Conservation (phyloP, 2,113 vertebrate genomes). For the Tetraodon nigroviridis region DNA sequence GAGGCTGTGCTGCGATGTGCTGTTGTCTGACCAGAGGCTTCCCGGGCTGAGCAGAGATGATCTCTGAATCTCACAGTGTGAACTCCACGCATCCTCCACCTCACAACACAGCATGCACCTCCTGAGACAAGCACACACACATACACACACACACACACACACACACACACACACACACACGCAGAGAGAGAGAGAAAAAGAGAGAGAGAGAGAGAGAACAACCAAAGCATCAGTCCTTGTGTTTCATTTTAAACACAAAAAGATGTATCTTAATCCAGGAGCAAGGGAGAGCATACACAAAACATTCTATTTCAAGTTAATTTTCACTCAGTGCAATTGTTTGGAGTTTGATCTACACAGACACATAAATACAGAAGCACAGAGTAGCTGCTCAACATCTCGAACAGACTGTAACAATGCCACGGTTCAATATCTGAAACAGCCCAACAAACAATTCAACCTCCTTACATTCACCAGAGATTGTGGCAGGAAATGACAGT, state of each 20-base stretch:
- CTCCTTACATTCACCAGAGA: background rate
- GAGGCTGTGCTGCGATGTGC: conserved; percentile 25
- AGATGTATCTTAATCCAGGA: conserved; percentile 24
- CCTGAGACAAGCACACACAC: conserved; percentile 10
- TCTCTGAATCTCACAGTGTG: conserved; percentile 56
- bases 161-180: conserved; percentile 24
- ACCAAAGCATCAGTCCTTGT: conserved; percentile 12
- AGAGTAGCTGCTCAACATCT: conserved; percentile 3
- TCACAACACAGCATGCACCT: conserved; percentile 47
- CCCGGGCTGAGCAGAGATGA: conserved; percentile 58
- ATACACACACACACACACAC: conserved; percentile 11
- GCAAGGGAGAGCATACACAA: conserved; percentile 16
- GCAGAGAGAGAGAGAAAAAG: too few species aligned
- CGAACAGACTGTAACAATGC: conserved; percentile 8
- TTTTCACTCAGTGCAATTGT: conserved; percentile 5
- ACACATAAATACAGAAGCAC: conserved; percentile 11
- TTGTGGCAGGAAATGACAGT: conserved; percentile 6
- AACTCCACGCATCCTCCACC: conserved; percentile 40
- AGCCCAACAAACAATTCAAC: conserved; percentile 3
- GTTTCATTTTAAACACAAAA: conserved; percentile 40
- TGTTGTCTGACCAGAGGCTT: conserved; percentile 57
- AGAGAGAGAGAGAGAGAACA: too few species aligned
- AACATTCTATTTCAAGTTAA: conserved; percentile 8
- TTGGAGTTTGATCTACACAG: background rate
- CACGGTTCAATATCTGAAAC: background rate